Evolutionary conservation across 64 coral and sea anemone species (phyloP), one percentile per base, ranked within the genome.

Genomic region (Stichodactyla mertensii): DNA sequence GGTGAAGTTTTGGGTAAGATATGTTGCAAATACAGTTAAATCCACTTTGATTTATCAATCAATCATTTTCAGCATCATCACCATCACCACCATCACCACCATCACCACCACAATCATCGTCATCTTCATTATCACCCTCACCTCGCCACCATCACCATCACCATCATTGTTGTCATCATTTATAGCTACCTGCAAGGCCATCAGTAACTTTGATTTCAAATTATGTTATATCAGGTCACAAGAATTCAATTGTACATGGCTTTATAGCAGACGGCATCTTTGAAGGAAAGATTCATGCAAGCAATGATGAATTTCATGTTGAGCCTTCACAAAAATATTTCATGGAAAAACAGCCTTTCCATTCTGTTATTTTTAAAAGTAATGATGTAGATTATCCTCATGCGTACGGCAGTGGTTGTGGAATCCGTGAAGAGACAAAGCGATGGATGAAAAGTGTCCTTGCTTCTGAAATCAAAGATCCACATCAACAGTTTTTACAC

Each of bases 211-310:
- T 57, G 70, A 0, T 85, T 85, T 79, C 10, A n/a, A 54, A 14
- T 56, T 55, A n/a, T 78, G 52, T 18, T 59, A 54, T 19, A 19
- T 28, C 59, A 95, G 93, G 93, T 19, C 61, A 92, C 64, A 79
- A 80, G 51, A 80, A 87, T 0, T 95, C 93, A 24, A 52, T 89
- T 7, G 93, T 92, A 18, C 93, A 95, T 92, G 93, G 93, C 10
- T 95, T 95, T 58, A 92, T 95, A 77, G 85, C 87, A 0, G 80
- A 95, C 22, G 93, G 93, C 67, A 24, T 95, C 55, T 95, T 95
- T 86, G 93, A 95, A 85, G 93, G 93, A 61, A 95, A 95, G 82
- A 89, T 95, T 70, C 93, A 95, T 83, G 87, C 92, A 53, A 90
- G 93, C 83, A 77, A 87, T 89, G 93, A 95, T 45, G 85, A 77